Evolutionary conservation across 1,140 invertebrate genomes (phyloP).

Genomic region (Dysdera silvatica): DNA sequence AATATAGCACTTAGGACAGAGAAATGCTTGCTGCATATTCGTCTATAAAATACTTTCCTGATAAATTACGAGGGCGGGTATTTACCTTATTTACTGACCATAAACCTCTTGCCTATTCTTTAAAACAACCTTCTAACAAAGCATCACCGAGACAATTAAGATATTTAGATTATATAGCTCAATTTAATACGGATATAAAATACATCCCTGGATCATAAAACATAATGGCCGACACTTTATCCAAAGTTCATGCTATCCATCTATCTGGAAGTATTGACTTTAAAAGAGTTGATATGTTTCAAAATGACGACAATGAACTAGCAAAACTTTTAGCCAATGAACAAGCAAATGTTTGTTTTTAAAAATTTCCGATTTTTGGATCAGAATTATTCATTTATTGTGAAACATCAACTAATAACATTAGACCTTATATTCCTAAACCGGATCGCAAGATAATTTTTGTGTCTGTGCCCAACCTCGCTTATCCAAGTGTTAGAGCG

Average conservation of each 20-base stretch:
- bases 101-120: conserved; percentile 36
- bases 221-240: not conserved
- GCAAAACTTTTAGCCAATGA: too few relatives aligned
- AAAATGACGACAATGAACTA: not conserved
- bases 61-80: conserved; percentile 42
- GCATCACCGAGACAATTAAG: not conserved
- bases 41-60: conserved; percentile 44
- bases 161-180: not conserved
- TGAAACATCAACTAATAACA: conserved; percentile 1
- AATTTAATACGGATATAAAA: not conserved
- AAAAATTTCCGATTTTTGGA: too few relatives aligned
- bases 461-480: not conserved
- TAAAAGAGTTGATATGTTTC: too few relatives aligned
- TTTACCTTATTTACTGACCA: conserved; percentile 38
- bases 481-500: conserved; percentile 11
- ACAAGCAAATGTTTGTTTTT: too few relatives aligned
- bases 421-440: conserved; percentile 4
- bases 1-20: conserved; percentile 44
- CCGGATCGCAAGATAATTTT: conserved; percentile 1
- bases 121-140: not conserved
- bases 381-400: too few relatives aligned
- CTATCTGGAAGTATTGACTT: too few relatives aligned
- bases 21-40: conserved; percentile 47
- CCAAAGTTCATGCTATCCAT: not conserved
- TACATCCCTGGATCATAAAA: not conserved